A percentile compares a stretch with the other conserved stretches of the same genome.
Evolutionary conservation across 2,113 vertebrate species (phyloP).

Genomic region (Colossoma macropomum): DNA sequence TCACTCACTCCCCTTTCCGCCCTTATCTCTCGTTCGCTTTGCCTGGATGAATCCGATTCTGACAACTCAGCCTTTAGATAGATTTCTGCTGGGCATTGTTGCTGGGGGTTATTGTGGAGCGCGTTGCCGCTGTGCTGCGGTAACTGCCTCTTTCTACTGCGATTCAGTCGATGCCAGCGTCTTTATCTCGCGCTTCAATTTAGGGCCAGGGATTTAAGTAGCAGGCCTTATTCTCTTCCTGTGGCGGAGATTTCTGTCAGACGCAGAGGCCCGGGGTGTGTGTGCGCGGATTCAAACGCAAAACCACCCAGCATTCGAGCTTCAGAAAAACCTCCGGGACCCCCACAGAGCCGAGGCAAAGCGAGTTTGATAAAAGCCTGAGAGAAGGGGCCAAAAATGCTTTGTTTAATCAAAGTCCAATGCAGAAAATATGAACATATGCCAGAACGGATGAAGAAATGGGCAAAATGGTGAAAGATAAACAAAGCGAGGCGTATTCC

Average conservation of each 20-base stretch:
- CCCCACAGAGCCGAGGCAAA: neutral
- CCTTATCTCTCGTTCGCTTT: slow-evolving; percentile 1
- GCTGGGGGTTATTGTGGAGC: slow-evolving; percentile 28
- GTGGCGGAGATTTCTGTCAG: slow-evolving; percentile 29
- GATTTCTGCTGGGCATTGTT: slow-evolving; percentile 47
- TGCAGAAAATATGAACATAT: neutral
- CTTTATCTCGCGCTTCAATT: slow-evolving; percentile 45
- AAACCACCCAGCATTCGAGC: neutral
- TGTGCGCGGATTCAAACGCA: slow-evolving; percentile 4
- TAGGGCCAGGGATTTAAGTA: slow-evolving; percentile 28
- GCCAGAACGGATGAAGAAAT: neutral
- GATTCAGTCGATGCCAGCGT: slow-evolving; percentile 11
- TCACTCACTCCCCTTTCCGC: neutral
- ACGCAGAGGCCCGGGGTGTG: neutral
- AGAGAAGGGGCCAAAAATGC: neutral
- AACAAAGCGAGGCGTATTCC: neutral
- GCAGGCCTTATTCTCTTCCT: slow-evolving; percentile 1
- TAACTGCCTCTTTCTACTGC: slow-evolving; percentile 14
- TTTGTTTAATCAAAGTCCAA: slow-evolving; percentile 3
- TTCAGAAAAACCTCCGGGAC: slow-evolving; percentile 3
- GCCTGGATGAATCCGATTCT: slow-evolving; percentile 35
- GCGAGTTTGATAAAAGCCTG: slow-evolving; percentile 8
- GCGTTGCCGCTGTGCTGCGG: neutral
- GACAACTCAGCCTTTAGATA: slow-evolving; percentile 55
- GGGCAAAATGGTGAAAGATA: neutral